Conservation (phyloP, 2,888 invertebrate species). For the Drosophila rellima region DNA sequence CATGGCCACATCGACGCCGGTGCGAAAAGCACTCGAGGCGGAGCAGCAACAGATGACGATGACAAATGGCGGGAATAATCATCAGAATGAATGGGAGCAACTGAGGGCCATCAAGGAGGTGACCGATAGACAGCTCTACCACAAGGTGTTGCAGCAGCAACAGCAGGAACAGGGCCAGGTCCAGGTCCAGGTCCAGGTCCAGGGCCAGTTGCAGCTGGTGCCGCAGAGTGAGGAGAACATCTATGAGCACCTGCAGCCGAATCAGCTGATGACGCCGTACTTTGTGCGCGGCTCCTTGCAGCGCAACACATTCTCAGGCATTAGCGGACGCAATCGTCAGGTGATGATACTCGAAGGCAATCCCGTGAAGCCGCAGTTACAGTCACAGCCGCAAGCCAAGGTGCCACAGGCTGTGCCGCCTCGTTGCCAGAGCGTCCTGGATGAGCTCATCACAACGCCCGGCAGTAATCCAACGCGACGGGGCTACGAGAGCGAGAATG, state of each 20-base stretch:
- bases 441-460: slow-evolving; percentile 69
- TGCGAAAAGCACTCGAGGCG: slow-evolving; percentile 23
- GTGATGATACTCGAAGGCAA: slow-evolving; percentile 78
- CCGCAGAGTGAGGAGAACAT: slow-evolving; percentile 77
- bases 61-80: slow-evolving; percentile 3
- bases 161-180: slow-evolving; percentile 47
- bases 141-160: slow-evolving; percentile 81
- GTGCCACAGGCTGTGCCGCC: slow-evolving; percentile 49
- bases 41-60: slow-evolving; percentile 6
- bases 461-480: slow-evolving; percentile 37
- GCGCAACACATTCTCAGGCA: slow-evolving; percentile 83
- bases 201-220: slow-evolving; percentile 7
- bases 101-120: slow-evolving; percentile 84
- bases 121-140: slow-evolving; percentile 83
- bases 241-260: slow-evolving; percentile 76
- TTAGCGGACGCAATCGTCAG: slow-evolving; percentile 76
- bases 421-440: slow-evolving; percentile 85
- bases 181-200: slow-evolving; percentile 7
- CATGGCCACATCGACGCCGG: slow-evolving; percentile 61
- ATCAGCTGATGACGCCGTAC: slow-evolving; percentile 36
- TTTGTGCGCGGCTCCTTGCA: slow-evolving; percentile 83
- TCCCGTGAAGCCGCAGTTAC: slow-evolving; percentile 19
- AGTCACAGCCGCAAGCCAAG: background rate
- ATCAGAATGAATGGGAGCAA: slow-evolving; percentile 79
- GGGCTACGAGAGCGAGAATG: slow-evolving; percentile 77